A percentile compares a stretch with the other conserved stretches of the same genome.
Evolutionary conservation across 1,140 invertebrate genomes (phyloP).

Genomic region (Pogonus chalceus): DNA sequence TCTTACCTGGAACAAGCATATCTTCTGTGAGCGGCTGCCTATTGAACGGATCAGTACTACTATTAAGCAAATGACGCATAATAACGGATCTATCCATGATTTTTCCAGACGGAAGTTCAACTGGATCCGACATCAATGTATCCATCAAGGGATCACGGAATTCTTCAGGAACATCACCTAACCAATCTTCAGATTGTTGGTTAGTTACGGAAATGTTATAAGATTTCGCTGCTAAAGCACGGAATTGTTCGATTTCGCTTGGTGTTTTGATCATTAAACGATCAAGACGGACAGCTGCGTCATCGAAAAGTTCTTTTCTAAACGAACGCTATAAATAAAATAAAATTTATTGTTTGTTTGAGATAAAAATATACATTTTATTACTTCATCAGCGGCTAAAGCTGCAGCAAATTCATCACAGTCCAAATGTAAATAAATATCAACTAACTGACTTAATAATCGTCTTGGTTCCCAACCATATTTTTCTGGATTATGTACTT

Average conservation of each 20-base stretch:
- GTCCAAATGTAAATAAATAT: constrained; percentile 95
- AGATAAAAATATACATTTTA: constrained; percentile 17
- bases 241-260: constrained; percentile 75
- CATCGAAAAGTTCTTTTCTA: constrained; percentile 81
- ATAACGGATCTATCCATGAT: constrained; percentile 94
- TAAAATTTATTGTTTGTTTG: neutral
- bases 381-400: constrained; percentile 81
- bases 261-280: constrained; percentile 73
- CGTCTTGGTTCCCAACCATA: constrained; percentile 94
- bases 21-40: constrained; percentile 84
- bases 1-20: constrained; percentile 65
- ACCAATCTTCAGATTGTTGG: constrained; percentile 79
- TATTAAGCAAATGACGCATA: constrained; percentile 87
- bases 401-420: constrained; percentile 82
- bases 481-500: constrained; percentile 89
- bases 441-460: constrained; percentile 81
- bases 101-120: constrained; percentile 85
- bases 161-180: constrained; percentile 92
- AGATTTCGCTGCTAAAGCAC: constrained; percentile 67
- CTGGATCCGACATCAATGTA: constrained; percentile 94
- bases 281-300: constrained; percentile 71
- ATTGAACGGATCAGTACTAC: constrained; percentile 95
- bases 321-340: constrained; percentile 72
- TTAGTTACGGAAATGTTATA: constrained; percentile 71
- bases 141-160: constrained; percentile 97